Percentiles rank a stretch among this genome's conserved stretches.
Evolutionary conservation across 2,797 vertebrate genomes (phyloP).

Genomic region (Hypotaenidia philippensis): DNA sequence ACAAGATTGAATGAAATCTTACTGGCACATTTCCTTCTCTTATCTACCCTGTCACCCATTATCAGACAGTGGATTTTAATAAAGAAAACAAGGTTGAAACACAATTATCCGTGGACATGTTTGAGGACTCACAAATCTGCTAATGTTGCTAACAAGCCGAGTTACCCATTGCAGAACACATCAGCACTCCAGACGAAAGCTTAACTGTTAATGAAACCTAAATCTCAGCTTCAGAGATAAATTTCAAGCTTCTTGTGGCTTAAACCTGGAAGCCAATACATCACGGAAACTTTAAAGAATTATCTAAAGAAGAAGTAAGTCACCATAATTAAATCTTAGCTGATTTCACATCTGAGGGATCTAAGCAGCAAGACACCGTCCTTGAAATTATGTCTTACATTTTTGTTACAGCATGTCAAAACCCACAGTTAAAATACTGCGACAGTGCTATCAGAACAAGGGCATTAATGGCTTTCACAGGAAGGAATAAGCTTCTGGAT

Average conservation of each 20-base stretch:
- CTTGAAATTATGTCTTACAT: background rate
- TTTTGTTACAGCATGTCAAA: background rate
- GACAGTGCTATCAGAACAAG: background rate
- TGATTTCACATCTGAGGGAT: conserved; percentile 6
- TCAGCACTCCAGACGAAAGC: conserved; percentile 37
- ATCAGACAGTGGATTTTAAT: conserved; percentile 32
- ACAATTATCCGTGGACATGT: conserved; percentile 28
- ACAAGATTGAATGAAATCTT: conserved; percentile 29
- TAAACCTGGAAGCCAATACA: conserved; percentile 31
- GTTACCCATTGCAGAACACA: conserved; percentile 2
- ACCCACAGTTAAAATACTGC: background rate
- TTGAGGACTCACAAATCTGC: conserved; percentile 51
- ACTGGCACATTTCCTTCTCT: conserved; percentile 28
- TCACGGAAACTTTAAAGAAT: conserved; percentile 30
- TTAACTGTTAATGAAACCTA: conserved; percentile 51
- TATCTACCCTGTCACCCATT: conserved; percentile 40
- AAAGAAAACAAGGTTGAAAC: conserved; percentile 50
- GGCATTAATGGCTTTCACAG: background rate
- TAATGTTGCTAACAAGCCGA: conserved; percentile 22
- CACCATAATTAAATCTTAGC: background rate
- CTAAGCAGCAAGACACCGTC: background rate
- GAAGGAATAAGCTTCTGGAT: background rate
- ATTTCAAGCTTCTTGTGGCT: conserved; percentile 55
- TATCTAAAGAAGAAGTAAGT: conserved; percentile 32
- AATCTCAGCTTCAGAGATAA: conserved; percentile 34